A percentile compares a stretch with the other conserved stretches of the same genome.
Evolutionary conservation across 2,797 vertebrate genomes (phyloP).

Genomic region (Ammospiza maritima): DNA sequence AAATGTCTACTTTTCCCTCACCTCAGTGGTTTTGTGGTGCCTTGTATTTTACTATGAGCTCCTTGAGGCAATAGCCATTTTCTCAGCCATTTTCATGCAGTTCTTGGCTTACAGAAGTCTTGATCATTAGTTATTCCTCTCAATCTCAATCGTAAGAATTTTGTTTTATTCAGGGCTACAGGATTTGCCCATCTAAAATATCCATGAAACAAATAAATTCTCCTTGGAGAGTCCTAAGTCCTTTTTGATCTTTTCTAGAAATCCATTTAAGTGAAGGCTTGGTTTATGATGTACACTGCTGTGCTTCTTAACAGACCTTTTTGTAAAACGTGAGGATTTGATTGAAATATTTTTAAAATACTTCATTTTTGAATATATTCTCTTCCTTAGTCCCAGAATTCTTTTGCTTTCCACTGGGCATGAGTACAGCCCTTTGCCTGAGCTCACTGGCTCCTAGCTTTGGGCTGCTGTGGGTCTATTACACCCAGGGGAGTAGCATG

Average conservation of each 20-base stretch:
- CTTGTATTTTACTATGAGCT: background rate
- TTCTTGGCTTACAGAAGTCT: background rate
- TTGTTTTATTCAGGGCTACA: background rate
- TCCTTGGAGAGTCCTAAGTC: background rate
- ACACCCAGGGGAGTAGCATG: background rate
- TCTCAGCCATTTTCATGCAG: background rate
- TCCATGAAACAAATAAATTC: background rate
- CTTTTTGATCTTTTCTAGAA: background rate
- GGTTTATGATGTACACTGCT: background rate
- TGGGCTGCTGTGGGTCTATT: constrained; percentile 10
- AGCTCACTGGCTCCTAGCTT: background rate
- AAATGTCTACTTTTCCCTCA: background rate
- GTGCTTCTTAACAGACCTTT: background rate
- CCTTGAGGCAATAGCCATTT: background rate
- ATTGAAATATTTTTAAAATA: background rate
- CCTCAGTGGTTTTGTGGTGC: background rate
- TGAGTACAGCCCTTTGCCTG: background rate
- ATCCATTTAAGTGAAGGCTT: background rate
- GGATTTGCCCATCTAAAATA: background rate
- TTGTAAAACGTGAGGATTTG: background rate
- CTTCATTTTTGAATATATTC: background rate
- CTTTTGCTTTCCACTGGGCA: background rate
- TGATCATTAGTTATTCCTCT: background rate
- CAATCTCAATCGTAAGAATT: background rate
- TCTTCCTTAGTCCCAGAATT: background rate